Percentiles rank a stretch among this genome's conserved stretches.
phyloP scores from a whole-genome alignment of 2,113 vertebrate species.

The Sturnira hondurensis region DNA sequence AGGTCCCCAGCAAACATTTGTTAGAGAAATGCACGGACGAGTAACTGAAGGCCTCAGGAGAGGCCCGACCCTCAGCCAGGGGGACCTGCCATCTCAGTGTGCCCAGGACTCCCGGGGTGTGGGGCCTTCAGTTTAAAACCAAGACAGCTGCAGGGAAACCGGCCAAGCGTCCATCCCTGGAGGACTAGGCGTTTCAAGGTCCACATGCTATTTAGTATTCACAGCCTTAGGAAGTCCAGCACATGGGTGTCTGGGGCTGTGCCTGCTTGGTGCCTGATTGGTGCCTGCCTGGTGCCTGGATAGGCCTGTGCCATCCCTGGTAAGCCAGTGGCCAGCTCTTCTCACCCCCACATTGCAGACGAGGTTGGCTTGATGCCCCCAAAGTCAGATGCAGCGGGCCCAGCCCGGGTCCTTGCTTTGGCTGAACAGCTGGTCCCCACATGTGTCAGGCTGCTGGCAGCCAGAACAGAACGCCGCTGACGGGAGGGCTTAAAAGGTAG shows the following conservation, averaged over 20 bases:
- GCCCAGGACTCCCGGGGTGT: not conserved
- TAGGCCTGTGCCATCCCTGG: not conserved
- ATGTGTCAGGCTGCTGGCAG: not conserved
- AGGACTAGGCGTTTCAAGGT: not conserved
- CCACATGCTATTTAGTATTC: not conserved
- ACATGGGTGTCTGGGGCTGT: not conserved
- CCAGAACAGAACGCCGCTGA: not conserved
- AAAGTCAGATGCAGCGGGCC: not conserved
- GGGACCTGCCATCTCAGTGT: not conserved
- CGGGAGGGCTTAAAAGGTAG: not conserved
- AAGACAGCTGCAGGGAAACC: not conserved
- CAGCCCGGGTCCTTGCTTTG: not conserved
- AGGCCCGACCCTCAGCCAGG: not conserved
- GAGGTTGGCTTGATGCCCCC: not conserved
- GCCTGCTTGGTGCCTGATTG: not conserved
- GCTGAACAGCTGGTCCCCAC: too few relatives aligned
- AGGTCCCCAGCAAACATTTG: not conserved
- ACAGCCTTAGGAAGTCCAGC: not conserved
- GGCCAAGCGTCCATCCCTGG: not conserved
- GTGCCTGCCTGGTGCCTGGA: not conserved
- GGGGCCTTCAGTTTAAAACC: not conserved
- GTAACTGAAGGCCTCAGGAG: not conserved
- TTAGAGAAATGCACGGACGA: not conserved
- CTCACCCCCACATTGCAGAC: not conserved
- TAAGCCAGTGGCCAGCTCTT: not conserved